These are phyloP conservation scores for Ascaphus truei DNA, from an alignment of 2,113 vertebrate genomes.

Conservation along the genomic window DNA sequence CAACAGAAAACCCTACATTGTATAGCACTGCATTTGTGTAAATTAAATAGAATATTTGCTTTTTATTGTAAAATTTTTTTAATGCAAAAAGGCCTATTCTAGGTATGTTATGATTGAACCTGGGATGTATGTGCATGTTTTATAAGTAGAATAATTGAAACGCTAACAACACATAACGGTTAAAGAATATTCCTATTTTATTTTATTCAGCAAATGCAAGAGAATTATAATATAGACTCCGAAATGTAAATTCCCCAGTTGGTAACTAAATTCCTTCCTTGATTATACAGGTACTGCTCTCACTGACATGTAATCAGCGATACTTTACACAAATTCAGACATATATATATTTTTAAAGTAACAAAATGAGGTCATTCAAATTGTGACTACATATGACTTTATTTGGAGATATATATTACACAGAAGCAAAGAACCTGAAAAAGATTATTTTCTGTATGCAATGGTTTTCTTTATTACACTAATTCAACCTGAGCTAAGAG, in stretches of 20 bases:
- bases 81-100: too few species aligned
- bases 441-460: background rate
- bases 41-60: too few species aligned
- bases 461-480: constrained; percentile 1
- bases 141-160: too few species aligned
- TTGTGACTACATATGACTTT: background rate
- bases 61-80: too few species aligned
- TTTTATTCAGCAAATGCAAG: too few species aligned
- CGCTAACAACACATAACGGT: too few species aligned
- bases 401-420: background rate
- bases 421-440: background rate
- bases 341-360: background rate
- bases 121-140: too few species aligned
- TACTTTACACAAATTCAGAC: constrained; percentile 14
- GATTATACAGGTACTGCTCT: background rate
- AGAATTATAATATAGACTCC: background rate
- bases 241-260: background rate
- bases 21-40: too few species aligned
- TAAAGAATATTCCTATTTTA: too few species aligned
- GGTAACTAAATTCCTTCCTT: background rate
- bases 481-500: constrained; percentile 9
- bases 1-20: too few species aligned
- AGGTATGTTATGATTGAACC: too few species aligned
- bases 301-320: constrained; percentile 2
- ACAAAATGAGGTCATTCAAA: background rate